phyloP scores from a whole-genome alignment of 1,140 invertebrate species.

The Micrasema longulum region DNA sequence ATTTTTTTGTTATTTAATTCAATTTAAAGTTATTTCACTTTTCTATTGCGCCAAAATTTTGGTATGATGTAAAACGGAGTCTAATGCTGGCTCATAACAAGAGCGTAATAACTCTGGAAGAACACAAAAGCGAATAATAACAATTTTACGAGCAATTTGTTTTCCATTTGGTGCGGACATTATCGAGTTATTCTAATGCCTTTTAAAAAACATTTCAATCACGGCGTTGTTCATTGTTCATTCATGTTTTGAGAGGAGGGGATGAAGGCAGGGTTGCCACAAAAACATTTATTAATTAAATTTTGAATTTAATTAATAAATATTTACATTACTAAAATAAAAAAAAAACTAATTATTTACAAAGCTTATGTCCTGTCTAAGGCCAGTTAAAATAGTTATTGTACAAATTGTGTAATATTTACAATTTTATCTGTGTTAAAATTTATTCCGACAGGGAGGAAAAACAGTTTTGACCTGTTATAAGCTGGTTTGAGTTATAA shows the following conservation, averaged over 20 bases:
- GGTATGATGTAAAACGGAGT: not conserved
- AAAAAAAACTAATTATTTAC: too few species aligned
- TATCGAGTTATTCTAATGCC: slow-evolving; percentile 55
- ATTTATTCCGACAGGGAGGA: too few species aligned
- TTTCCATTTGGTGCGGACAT: slow-evolving; percentile 53
- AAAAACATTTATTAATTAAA: too few species aligned
- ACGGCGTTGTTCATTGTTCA: slow-evolving; percentile 50
- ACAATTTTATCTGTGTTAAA: too few species aligned
- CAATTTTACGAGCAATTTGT: slow-evolving; percentile 55
- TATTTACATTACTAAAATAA: too few species aligned
- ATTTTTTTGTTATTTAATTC: too few species aligned
- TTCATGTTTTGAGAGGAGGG: slow-evolving; percentile 14
- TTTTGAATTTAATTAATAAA: too few species aligned
- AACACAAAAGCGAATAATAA: slow-evolving; percentile 47
- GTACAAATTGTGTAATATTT: too few species aligned
- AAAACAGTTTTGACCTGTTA: too few species aligned
- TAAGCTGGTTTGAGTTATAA: too few species aligned
- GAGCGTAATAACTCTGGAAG: slow-evolving; percentile 43
- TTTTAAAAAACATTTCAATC: slow-evolving; percentile 56
- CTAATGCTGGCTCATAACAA: slow-evolving; percentile 23
- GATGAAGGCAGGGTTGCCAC: slow-evolving; percentile 25
- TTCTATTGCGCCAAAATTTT: not conserved
- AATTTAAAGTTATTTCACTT: slow-evolving; percentile 1
- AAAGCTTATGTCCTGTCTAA: too few species aligned
- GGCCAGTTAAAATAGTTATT: too few species aligned